These are phyloP conservation scores for Montipora capricornis DNA, from an alignment of 64 coral and sea anemone species.

Conservation along the genomic window DNA sequence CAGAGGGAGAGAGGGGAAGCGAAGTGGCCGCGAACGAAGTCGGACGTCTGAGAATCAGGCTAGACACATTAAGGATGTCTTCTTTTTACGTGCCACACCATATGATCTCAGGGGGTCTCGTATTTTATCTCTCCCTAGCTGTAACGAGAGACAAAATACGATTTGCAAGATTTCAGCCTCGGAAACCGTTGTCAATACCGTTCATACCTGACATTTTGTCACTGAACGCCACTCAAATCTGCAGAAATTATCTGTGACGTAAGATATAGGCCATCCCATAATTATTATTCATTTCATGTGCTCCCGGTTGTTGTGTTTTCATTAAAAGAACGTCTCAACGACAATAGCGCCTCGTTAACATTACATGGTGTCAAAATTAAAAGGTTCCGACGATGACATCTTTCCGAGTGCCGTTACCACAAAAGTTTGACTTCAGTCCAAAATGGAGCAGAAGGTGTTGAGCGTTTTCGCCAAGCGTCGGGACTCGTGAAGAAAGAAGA, in stretches of 20 bases:
- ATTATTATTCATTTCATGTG: neutral
- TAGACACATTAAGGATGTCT: too few species aligned
- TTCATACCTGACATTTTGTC: too few species aligned
- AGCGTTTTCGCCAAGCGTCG: conserved; percentile 44
- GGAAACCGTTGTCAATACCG: too few species aligned
- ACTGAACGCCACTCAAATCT: too few species aligned
- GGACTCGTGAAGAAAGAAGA: conserved; percentile 20
- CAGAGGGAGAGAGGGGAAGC: too few species aligned
- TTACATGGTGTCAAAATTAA: conserved; percentile 46
- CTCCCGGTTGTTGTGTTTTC: neutral
- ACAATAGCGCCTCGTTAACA: neutral
- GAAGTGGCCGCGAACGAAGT: too few species aligned
- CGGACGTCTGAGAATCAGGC: too few species aligned
- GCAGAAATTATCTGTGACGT: conserved; percentile 3
- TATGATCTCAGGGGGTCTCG: too few species aligned
- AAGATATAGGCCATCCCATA: neutral
- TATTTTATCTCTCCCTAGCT: too few species aligned
- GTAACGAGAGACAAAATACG: too few species aligned
- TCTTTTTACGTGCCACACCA: too few species aligned
- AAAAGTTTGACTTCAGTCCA: conserved; percentile 45
- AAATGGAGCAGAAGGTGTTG: conserved; percentile 65
- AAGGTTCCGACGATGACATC: conserved; percentile 17
- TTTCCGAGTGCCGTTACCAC: neutral
- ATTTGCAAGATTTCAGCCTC: too few species aligned
- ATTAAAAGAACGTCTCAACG: neutral